Base-by-base conservation (phyloP, 2,888 invertebrate genomes). In the Ctenicera cuprea region DNA sequence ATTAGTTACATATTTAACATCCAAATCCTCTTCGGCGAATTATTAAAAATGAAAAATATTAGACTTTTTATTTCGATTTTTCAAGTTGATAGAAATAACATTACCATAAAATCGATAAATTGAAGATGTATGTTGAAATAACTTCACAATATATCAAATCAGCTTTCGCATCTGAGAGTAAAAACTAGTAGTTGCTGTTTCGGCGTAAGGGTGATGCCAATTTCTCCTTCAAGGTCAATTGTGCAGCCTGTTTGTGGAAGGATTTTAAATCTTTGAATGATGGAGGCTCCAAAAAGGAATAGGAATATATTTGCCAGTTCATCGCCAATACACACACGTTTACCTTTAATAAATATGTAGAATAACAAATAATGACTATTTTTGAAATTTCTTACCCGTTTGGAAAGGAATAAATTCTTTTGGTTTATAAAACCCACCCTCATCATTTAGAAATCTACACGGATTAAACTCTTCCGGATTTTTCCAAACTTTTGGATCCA, bases 281-380 rank as follows among this genome's bases (percentile, higher is more conserved):
- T 88, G 41, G 90, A 88, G 0, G 92, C 91, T 7, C 90, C 88
- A 59, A 92, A 92, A 0, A 94, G 84, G 72, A 90, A 90, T 26
- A 93, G 82, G 20, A 92, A 83, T 92, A 94, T 95, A 76, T 91
- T 90, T 0, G 94, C 94, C 50, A 96, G 86, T 82, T 96, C 95
- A 75, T 96, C 95, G 0, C 96, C 96, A 0, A 95, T 90, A 83
- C 96, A 96, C 90, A 94, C 93, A 37, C 96, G 90, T 84, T 95
- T 95, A 18, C 95, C 95, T 95, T 80, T 12, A 87, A 83, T 71
- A 78, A 45, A 79, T 71, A 64, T 3, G 12, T 75, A 45, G 41
- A 73, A 14, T 43, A 50, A 30, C 14, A 54, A 30, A 14, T 14
- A 54, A 54, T 7, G 8, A 45, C n/a, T 12, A 2, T 38, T 38